Base-by-base conservation (phyloP, 2,888 invertebrate genomes). In the Epirrita christyi region DNA sequence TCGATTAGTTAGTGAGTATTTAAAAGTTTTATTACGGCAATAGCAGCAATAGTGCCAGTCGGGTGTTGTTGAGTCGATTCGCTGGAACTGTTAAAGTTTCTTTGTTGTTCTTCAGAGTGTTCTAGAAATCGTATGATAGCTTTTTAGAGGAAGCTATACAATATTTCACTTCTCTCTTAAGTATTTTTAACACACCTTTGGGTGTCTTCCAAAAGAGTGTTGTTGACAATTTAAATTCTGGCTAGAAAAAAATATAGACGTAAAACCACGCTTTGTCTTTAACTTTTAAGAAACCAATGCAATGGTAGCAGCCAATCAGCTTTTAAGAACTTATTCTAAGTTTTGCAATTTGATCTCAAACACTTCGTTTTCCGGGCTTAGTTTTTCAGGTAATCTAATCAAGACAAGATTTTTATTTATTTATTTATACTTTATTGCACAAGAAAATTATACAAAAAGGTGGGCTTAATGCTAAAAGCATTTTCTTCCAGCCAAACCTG, bases 11-110 rank as follows among this genome's bases (percentile, higher is more conserved):
- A 61, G 56, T 41, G 45, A 59, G 55, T 56, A 55, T 66, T 66
- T 60, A 55, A 61, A 66, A 63, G 57, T 66, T 66, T 61, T 63
- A 67, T 63, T 56, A 48, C 54, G 34, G 44, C 59, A 55, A 58
- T 58, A 47, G 37, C 15, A 48, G 44, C 47, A 59, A 54, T 48
- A 46, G 45, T 41, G 38, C 49, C 42, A 57, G 42, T 29, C 41
- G 55, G 53, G 49, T 50, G 54, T 50, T 59, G 54, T 58, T 48
- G 54, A 59, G 52, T 59, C 53, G 55, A 60, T 51, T 55, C 42
- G 51, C 44, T 44, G 15, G 38, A 59, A 66, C 56, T 64, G 51
- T 40, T 29, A 11, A 55, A 63, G 59, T 61, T 63, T 61, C 49
- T 59, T 61, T 51, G 52, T 63, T 61, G 59, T 59, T 59, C 42